These are phyloP conservation scores for Tyto alba DNA, from an alignment of 2,113 vertebrate species.

Conservation along the genomic window DNA sequence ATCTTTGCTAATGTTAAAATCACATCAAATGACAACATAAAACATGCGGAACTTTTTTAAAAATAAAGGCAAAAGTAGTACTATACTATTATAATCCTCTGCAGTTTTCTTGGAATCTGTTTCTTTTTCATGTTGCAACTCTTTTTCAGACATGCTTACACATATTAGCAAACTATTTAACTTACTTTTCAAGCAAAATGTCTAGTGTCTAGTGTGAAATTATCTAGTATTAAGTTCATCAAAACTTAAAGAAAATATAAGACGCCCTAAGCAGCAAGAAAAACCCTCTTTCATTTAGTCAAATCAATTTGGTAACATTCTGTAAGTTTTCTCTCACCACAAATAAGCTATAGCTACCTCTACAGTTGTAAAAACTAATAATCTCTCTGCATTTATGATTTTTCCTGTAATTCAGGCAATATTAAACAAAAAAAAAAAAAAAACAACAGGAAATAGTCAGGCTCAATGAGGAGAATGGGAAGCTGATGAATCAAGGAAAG, in stretches of 20 bases:
- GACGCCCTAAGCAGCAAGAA: neutral
- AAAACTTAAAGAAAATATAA: neutral
- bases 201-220: neutral
- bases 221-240: neutral
- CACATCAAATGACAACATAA: neutral
- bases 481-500: neutral
- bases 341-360: neutral
- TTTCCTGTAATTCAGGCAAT: neutral
- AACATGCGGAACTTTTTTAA: neutral
- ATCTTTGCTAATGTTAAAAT: neutral
- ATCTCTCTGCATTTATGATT: neutral
- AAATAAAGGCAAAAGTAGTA: neutral
- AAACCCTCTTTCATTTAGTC: neutral
- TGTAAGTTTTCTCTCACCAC: neutral
- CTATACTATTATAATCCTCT: no score
- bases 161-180: neutral
- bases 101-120: neutral
- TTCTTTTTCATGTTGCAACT: neutral
- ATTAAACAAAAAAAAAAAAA: neutral
- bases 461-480: neutral
- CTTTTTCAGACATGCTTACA: neutral
- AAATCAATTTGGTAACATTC: neutral
- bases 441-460: neutral
- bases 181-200: neutral
- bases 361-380: neutral